These are phyloP conservation scores for Arctia plantaginis DNA, from an alignment of 2,888 invertebrate species.

Conservation along the genomic window DNA sequence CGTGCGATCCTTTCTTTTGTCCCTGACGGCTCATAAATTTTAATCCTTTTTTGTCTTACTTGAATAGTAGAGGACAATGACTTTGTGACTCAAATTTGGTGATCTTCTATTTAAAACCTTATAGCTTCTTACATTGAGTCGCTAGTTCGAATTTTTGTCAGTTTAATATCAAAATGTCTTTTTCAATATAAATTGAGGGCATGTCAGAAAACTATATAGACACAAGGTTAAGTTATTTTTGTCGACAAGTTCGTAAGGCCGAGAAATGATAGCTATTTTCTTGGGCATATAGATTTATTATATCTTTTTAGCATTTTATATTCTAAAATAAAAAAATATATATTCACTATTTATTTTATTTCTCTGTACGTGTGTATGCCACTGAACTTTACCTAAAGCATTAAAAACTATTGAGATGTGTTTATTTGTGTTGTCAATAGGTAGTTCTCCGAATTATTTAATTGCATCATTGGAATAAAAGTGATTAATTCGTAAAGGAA, in stretches of 20 bases:
- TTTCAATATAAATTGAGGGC: background rate
- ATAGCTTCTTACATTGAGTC: background rate
- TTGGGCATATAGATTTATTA: background rate
- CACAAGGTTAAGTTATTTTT: background rate
- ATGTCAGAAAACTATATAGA: background rate
- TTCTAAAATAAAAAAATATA: too few species aligned
- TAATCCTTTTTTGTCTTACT: background rate
- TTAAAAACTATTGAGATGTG: background rate
- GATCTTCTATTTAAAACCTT: background rate
- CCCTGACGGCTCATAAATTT: conserved; percentile 4
- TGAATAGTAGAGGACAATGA: conserved; percentile 12
- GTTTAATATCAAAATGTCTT: background rate
- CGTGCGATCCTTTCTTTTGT: background rate
- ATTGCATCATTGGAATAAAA: background rate
- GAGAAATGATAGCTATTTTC: background rate
- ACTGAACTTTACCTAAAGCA: background rate
- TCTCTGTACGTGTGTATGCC: too few species aligned
- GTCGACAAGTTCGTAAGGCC: background rate
- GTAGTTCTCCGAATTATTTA: background rate
- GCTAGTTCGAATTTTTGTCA: background rate
- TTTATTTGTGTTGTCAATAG: background rate
- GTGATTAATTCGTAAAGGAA: background rate
- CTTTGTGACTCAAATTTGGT: conserved; percentile 6
- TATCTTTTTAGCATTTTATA: background rate
- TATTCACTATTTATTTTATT: background rate